A percentile compares a stretch with the other conserved stretches of the same genome.
These are phyloP conservation scores for Xyrichtys novacula DNA, from an alignment of 2,797 vertebrate species.

Conservation along the genomic window DNA sequence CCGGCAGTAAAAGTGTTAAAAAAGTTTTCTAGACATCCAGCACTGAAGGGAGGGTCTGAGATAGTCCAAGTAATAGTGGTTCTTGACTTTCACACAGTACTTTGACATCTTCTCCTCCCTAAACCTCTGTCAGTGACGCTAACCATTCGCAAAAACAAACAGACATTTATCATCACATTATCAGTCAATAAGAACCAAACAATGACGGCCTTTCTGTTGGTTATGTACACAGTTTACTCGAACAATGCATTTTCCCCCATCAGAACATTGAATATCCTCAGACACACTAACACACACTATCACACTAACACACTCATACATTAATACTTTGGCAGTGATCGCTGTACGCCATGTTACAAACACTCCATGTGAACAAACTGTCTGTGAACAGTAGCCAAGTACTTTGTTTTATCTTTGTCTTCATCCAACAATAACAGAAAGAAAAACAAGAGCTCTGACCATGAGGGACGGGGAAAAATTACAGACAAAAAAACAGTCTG, in stretches of 20 bases:
- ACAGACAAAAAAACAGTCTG: too few relatives aligned
- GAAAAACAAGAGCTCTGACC: too few relatives aligned
- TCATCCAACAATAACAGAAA: not conserved
- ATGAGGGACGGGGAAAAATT: too few relatives aligned
- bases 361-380: conserved; percentile 12
- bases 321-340: conserved; percentile 49
- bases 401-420: conserved; percentile 29
- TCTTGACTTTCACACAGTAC: not conserved
- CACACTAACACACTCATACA: not conserved
- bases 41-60: not conserved
- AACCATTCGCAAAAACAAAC: conserved; percentile 1
- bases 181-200: conserved; percentile 40
- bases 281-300: not conserved
- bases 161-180: conserved; percentile 11
- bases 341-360: conserved; percentile 31
- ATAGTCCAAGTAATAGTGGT: not conserved
- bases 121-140: not conserved
- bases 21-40: not conserved
- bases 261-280: conserved; percentile 18
- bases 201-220: conserved; percentile 31
- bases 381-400: conserved; percentile 24
- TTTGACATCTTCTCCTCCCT: conserved; percentile 10
- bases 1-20: not conserved
- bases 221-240: conserved; percentile 41
- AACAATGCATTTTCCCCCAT: conserved; percentile 47